Percentiles rank a stretch among this genome's conserved stretches.
These are phyloP conservation scores for Cyrtonyx montezumae DNA, from an alignment of 2,113 vertebrate genomes.

Conservation along the genomic window DNA sequence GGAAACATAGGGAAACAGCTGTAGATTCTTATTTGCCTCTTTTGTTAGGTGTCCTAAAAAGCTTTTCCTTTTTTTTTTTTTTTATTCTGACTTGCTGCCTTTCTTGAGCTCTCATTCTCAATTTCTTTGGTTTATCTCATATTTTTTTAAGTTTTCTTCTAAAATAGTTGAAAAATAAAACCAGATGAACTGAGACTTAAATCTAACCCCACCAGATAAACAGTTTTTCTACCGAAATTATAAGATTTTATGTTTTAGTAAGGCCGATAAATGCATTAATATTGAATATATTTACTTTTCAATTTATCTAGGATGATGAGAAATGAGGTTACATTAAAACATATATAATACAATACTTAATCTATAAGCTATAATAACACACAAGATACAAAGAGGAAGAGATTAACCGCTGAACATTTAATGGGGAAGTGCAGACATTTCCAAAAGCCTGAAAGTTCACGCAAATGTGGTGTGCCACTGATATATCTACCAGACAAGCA, in stretches of 20 bases:
- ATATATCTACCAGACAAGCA: rapidly evolving
- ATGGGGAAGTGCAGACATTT: not conserved
- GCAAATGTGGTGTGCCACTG: rapidly evolving
- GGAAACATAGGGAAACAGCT: not conserved
- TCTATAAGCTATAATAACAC: not conserved
- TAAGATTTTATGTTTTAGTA: not conserved
- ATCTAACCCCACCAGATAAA: not conserved
- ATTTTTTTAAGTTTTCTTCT: not conserved
- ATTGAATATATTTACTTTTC: not conserved
- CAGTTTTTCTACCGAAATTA: not conserved
- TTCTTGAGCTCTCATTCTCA: not conserved
- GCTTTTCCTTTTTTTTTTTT: not conserved
- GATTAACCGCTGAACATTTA: not conserved
- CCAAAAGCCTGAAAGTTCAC: not conserved
- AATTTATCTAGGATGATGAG: not conserved
- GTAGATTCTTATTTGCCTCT: not conserved
- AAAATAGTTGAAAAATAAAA: not conserved
- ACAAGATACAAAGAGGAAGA: not conserved
- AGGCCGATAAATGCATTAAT: not conserved
- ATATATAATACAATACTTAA: not conserved
- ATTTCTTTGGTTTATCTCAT: not conserved
- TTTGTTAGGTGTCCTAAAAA: not conserved
- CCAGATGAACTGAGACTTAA: not conserved
- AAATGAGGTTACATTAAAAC: not conserved
- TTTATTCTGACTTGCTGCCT: not conserved